A percentile compares a stretch with the other conserved stretches of the same genome.
Evolutionary conservation across 1,140 invertebrate genomes (phyloP).

Genomic region (Sinonovacula constricta): DNA sequence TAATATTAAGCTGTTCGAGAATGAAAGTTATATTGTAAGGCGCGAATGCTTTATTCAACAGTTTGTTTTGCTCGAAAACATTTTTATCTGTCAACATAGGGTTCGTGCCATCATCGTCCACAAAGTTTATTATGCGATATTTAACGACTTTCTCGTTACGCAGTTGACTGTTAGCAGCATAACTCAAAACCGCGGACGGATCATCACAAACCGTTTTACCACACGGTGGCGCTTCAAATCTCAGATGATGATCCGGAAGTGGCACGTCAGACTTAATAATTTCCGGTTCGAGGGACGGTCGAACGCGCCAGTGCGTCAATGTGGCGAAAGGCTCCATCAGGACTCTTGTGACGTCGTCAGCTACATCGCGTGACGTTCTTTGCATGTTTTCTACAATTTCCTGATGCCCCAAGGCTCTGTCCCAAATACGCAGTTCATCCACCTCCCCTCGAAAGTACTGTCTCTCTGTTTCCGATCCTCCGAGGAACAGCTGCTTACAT

Average conservation of each 20-base stretch:
- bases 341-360: constrained; percentile 9
- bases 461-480: constrained; percentile 34
- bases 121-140: constrained; percentile 66
- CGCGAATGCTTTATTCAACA: constrained; percentile 62
- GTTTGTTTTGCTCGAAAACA: constrained; percentile 62
- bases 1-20: constrained; percentile 54
- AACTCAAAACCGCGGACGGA: constrained; percentile 65
- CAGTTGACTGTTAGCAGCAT: constrained; percentile 51
- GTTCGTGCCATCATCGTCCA: constrained; percentile 60
- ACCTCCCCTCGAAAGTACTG: constrained; percentile 40
- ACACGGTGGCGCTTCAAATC: constrained; percentile 63
- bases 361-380: background rate
- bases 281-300: background rate
- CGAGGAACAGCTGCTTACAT: constrained; percentile 56
- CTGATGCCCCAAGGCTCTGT: constrained; percentile 8
- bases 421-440: constrained; percentile 48
- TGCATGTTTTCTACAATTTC: constrained; percentile 42
- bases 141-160: constrained; percentile 56
- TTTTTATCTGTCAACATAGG: constrained; percentile 61
- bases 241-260: constrained; percentile 48
- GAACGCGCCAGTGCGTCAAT: constrained; percentile 44
- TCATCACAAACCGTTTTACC: constrained; percentile 74
- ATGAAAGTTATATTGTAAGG: constrained; percentile 71
- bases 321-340: constrained; percentile 54
- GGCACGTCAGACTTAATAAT: constrained; percentile 53